A percentile compares a stretch with the other conserved stretches of the same genome.
Conservation (phyloP, 2,888 invertebrate genomes). For the Drosophila ezoana region DNA sequence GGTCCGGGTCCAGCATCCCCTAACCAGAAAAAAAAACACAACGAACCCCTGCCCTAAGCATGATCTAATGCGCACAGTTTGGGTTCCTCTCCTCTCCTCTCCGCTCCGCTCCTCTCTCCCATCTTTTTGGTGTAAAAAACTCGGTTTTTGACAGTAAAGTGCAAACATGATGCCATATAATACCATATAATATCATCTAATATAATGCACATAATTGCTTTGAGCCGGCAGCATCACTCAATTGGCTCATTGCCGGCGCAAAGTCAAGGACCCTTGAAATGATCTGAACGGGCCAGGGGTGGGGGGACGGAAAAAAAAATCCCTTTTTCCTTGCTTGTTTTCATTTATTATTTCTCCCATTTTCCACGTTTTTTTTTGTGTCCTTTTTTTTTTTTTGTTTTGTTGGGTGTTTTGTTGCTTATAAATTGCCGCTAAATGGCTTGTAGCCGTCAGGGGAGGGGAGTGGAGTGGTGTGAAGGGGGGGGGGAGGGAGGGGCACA, state of each 20-base stretch:
- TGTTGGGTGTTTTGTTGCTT: slow-evolving; percentile 78
- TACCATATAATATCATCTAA: slow-evolving; percentile 50
- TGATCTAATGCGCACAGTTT: slow-evolving; percentile 46
- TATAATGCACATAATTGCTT: slow-evolving; percentile 55
- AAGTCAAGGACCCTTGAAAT: slow-evolving; percentile 84
- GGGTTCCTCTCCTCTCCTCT: not conserved
- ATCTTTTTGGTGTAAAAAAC: slow-evolving; percentile 79
- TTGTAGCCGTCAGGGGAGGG: slow-evolving; percentile 12
- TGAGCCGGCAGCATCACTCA: slow-evolving; percentile 58
- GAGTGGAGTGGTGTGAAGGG: not conserved
- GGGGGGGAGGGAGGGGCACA: slow-evolving; percentile 43
- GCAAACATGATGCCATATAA: slow-evolving; percentile 80
- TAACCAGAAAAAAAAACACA: slow-evolving; percentile 32
- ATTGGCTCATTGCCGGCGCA: slow-evolving; percentile 60
- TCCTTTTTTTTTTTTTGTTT: slow-evolving; percentile 53
- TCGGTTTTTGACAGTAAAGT: slow-evolving; percentile 82
- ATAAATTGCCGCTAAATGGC: slow-evolving; percentile 79
- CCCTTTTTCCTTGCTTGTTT: slow-evolving; percentile 58
- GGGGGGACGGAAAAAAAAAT: slow-evolving; percentile 26
- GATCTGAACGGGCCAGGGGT: slow-evolving; percentile 62
- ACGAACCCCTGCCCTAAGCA: slow-evolving; percentile 45
- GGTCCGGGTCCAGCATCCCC: slow-evolving; percentile 68
- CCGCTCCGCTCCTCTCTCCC: not conserved
- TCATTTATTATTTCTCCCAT: slow-evolving; percentile 76
- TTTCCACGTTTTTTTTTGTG: slow-evolving; percentile 55